Percentiles rank a stretch among this genome's conserved stretches.
phyloP scores from a whole-genome alignment of 2,113 vertebrate genomes.

The Emydura subglobosa region DNA sequence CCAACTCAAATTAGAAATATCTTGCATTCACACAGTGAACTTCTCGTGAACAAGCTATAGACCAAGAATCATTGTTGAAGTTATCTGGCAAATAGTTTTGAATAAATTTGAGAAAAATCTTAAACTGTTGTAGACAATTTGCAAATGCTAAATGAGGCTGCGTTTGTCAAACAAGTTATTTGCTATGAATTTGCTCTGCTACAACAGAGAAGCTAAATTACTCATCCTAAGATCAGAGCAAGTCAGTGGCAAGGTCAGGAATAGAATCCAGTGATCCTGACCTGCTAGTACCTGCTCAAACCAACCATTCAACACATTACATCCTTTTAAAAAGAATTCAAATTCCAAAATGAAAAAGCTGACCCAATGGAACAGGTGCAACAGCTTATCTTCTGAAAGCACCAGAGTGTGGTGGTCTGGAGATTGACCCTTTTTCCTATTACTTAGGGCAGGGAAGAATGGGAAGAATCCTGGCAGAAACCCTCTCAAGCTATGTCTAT shows the following conservation, averaged over 20 bases:
- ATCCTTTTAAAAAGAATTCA: background rate
- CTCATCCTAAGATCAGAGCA: background rate
- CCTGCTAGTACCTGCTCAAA: background rate
- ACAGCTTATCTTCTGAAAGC: background rate
- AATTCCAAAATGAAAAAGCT: background rate
- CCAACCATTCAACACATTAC: background rate
- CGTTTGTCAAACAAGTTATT: background rate
- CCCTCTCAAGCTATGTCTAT: background rate
- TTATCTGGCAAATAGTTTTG: background rate
- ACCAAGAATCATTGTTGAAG: background rate
- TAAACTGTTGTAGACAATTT: background rate
- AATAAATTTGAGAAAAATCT: background rate
- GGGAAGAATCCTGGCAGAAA: background rate
- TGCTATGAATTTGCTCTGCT: background rate
- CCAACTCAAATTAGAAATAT: background rate
- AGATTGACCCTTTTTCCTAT: background rate
- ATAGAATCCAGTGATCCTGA: background rate
- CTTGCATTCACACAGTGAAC: background rate
- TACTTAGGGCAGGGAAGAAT: background rate
- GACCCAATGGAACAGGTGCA: background rate
- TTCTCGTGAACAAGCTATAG: background rate
- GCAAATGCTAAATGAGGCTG: background rate
- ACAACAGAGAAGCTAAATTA: background rate
- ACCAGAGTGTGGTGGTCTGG: background rate
- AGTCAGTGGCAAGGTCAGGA: background rate